These are phyloP conservation scores for Lontra canadensis DNA, from an alignment of 2,113 vertebrate species.

Conservation along the genomic window DNA sequence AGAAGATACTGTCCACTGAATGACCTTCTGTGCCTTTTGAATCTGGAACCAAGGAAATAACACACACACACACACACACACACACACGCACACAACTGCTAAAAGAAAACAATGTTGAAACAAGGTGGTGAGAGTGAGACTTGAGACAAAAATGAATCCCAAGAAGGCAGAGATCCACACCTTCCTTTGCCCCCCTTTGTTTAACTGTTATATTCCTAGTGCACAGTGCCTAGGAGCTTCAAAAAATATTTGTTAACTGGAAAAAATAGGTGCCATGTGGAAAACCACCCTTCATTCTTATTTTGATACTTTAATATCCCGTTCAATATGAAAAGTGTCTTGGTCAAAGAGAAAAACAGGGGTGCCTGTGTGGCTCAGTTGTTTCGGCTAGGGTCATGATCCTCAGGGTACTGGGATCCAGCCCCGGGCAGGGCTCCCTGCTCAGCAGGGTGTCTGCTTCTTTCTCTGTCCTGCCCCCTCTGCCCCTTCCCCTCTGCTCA, in stretches of 20 bases:
- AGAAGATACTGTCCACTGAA: not conserved
- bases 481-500: not conserved
- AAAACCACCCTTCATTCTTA: not conserved
- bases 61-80: no score
- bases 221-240: not conserved
- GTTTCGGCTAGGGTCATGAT: not conserved
- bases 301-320: slow-evolving; percentile 3
- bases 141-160: not conserved
- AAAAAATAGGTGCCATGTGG: not conserved
- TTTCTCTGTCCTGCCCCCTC: not conserved
- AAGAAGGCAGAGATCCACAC: not conserved
- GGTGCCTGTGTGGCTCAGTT: not conserved
- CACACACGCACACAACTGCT: no score
- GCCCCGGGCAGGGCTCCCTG: not conserved
- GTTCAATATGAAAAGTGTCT: not conserved
- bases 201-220: not conserved
- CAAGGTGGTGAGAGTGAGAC: not conserved
- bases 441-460: not conserved
- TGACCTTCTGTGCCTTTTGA: not conserved
- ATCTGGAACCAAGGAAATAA: not conserved
- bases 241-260: not conserved
- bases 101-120: not conserved
- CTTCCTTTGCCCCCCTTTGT: not conserved
- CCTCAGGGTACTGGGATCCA: not conserved
- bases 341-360: not conserved